phyloP scores from a whole-genome alignment of 2,888 invertebrate genomes.

The Euproctis similis region DNA sequence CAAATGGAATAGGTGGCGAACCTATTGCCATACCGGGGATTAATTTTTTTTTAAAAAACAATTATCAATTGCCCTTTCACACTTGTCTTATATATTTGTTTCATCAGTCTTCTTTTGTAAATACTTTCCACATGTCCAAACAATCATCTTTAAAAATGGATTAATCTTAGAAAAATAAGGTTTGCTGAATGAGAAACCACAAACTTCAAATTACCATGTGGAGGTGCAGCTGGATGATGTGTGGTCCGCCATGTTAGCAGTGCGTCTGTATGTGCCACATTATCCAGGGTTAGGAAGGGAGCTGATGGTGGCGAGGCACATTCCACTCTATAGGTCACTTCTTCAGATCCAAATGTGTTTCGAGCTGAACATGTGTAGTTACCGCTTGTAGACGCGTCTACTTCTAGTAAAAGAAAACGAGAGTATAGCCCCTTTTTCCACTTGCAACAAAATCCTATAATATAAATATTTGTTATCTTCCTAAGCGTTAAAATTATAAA shows the following conservation, averaged over 20 bases:
- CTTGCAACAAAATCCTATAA: neutral
- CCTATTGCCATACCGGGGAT: too few relatives aligned
- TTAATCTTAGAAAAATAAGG: too few relatives aligned
- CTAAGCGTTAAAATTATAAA: too few relatives aligned
- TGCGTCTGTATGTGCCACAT: slow-evolving; percentile 80
- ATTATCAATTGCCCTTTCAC: too few relatives aligned
- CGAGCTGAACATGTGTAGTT: slow-evolving; percentile 90
- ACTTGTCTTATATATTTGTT: too few relatives aligned
- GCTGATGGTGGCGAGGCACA: slow-evolving; percentile 85
- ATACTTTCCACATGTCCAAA: too few relatives aligned
- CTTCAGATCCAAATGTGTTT: slow-evolving; percentile 89
- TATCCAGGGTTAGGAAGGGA: slow-evolving; percentile 80
- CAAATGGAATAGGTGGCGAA: too few relatives aligned
- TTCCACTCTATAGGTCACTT: slow-evolving; percentile 85
- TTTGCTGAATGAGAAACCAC: too few relatives aligned
- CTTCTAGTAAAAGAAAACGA: slow-evolving; percentile 65
- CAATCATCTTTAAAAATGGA: too few relatives aligned
- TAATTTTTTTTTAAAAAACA: too few relatives aligned
- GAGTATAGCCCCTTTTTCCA: neutral
- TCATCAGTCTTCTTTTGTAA: too few relatives aligned
- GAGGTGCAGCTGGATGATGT: slow-evolving; percentile 76
- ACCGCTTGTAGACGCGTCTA: slow-evolving; percentile 82
- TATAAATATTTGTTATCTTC: too few relatives aligned
- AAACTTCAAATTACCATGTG: slow-evolving; percentile 64
- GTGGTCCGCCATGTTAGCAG: slow-evolving; percentile 63